Evolutionary conservation across 2,888 invertebrate genomes (phyloP).

Genomic region (Scaeva pyrastri): DNA sequence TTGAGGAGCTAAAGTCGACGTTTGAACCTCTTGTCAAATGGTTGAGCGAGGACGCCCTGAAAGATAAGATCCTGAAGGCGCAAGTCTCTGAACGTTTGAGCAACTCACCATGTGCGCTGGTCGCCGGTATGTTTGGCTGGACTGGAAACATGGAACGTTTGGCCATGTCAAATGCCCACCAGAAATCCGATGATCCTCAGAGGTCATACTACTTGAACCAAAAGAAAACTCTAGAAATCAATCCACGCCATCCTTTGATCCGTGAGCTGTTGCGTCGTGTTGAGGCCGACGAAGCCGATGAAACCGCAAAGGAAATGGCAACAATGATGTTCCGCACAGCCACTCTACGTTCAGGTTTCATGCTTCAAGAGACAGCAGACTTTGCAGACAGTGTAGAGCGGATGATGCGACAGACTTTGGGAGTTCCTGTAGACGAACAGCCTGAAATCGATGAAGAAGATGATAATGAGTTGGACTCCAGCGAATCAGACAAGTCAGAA

Average conservation of each 20-base stretch:
- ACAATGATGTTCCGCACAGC: slow-evolving; percentile 96
- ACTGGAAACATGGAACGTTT: slow-evolving; percentile 99
- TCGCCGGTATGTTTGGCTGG: slow-evolving; percentile 99
- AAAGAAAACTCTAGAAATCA: slow-evolving; percentile 98
- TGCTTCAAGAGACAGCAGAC: slow-evolving; percentile 92
- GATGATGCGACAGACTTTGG: slow-evolving; percentile 93
- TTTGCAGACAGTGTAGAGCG: slow-evolving; percentile 96
- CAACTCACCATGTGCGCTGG: slow-evolving; percentile 97
- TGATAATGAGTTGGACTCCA: slow-evolving; percentile 83
- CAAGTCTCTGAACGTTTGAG: slow-evolving; percentile 94
- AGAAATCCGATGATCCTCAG: slow-evolving; percentile 96
- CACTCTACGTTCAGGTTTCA: slow-evolving; percentile 96
- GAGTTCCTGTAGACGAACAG: slow-evolving; percentile 90
- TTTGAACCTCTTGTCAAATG: slow-evolving; percentile 96
- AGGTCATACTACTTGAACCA: slow-evolving; percentile 94
- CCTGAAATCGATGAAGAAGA: slow-evolving; percentile 84
- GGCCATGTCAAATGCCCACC: slow-evolving; percentile 97
- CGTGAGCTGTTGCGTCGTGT: slow-evolving; percentile 94
- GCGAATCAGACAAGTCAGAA: slow-evolving; percentile 83
- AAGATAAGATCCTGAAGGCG: slow-evolving; percentile 91
- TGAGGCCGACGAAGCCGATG: slow-evolving; percentile 90
- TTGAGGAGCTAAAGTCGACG: slow-evolving; percentile 90
- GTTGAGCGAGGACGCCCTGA: slow-evolving; percentile 92
- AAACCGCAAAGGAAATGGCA: slow-evolving; percentile 92
- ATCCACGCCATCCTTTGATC: slow-evolving; percentile 98